These are phyloP conservation scores for Byasa hedistus DNA, from an alignment of 2,888 invertebrate genomes.

Conservation along the genomic window DNA sequence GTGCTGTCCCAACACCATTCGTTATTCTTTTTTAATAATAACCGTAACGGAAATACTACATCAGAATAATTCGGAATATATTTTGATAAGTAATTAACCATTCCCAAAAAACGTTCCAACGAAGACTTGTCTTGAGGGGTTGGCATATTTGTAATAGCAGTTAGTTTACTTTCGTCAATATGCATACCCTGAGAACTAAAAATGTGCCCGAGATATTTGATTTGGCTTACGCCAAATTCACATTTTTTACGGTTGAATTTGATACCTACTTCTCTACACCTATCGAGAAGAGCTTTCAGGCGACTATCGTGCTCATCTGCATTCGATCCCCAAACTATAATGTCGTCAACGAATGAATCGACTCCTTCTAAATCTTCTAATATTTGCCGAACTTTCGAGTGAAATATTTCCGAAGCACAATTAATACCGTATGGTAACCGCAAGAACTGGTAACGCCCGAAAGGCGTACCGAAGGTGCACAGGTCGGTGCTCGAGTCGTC, in stretches of 20 bases:
- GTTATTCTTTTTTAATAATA: too few species aligned
- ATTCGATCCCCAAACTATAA: constrained; percentile 30
- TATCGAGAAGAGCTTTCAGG: neutral
- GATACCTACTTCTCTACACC: neutral
- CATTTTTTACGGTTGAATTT: neutral
- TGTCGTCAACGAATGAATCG: constrained; percentile 30
- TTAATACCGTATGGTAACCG: constrained; percentile 33
- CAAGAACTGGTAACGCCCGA: too few species aligned
- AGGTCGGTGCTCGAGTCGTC: constrained; percentile 30
- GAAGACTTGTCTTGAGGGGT: too few species aligned
- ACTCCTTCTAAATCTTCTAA: constrained; percentile 30
- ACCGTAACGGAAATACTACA: too few species aligned
- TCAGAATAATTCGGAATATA: too few species aligned
- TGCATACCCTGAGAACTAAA: neutral
- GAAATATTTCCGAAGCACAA: constrained; percentile 37
- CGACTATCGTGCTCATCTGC: constrained; percentile 28
- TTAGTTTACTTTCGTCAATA: too few species aligned
- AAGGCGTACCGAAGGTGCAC: too few species aligned
- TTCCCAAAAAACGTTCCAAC: too few species aligned
- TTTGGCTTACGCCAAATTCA: neutral
- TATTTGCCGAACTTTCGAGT: constrained; percentile 31
- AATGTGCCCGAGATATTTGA: neutral
- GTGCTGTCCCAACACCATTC: too few species aligned
- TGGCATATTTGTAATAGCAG: too few species aligned
- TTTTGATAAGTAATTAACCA: too few species aligned